Base-by-base conservation (phyloP, 2,888 invertebrate species). In the Orthonychiurus folsomi region DNA sequence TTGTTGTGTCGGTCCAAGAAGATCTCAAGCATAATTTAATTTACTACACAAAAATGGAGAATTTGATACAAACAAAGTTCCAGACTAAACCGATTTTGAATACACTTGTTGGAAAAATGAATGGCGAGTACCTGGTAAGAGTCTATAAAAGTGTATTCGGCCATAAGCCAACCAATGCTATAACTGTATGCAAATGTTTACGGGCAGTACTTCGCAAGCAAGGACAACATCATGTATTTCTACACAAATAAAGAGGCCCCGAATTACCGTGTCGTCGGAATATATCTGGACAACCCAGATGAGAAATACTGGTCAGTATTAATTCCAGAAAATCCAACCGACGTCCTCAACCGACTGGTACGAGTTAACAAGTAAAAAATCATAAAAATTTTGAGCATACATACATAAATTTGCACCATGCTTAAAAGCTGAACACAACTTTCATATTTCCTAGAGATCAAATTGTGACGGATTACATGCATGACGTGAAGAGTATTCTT, bases 161-260 rank as follows among this genome's bases (percentile, higher is more conserved):
- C 15, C 48, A 15, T 48, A n/a, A 12, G 48, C 48, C 48, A 48
- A 12, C 15, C 48, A 48, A 12, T 48, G 15, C n/a, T 48, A 15
- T 48, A n/a, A n/a, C n/a, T n/a, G 12, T 48, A 48, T 15, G 48
- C 48, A 12, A n/a, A 48, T 48, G 12, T 48, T 12, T 48, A 48
- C n/a, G 24, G 5, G 52, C 26, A 59, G 59, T 59, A 59, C 72
- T 75, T 82, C 27, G 79, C 80, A 53, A 81, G 81, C 73, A 78
- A 80, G 67, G 80, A 78, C 0, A 73, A 75, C 1, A 63, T 78
- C 25, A 78, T 68, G 26, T 67, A 65, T 55, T 89, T 97, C 78
- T 85, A 88, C 54, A 96, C 96, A 21, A 96, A 97, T 79, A 89
- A 89, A 78, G 84, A 91, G 77, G 90, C 97, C 1, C 89, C 94